These are phyloP conservation scores for Zygogramma bicolorata DNA, from an alignment of 2,888 invertebrate species.

Conservation along the genomic window DNA sequence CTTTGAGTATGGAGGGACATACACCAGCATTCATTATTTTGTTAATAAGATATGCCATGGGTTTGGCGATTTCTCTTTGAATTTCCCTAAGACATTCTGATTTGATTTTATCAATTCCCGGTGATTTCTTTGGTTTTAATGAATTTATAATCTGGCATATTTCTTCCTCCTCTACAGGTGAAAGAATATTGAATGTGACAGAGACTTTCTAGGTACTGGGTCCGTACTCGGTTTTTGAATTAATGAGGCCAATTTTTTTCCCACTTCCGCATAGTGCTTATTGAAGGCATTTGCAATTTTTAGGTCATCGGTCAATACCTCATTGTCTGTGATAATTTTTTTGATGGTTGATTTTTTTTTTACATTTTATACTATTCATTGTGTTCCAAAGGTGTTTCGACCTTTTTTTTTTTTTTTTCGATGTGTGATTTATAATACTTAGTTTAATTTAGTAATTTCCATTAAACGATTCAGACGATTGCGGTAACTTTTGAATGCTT, in stretches of 20 bases:
- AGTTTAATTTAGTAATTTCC: conserved; percentile 13
- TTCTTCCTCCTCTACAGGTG: conserved; percentile 9
- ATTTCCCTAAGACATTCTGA: conserved; percentile 23
- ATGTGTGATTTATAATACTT: conserved; percentile 15
- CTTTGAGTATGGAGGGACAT: conserved; percentile 20
- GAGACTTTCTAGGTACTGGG: conserved; percentile 6
- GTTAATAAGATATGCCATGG: conserved; percentile 22
- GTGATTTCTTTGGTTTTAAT: conserved; percentile 19
- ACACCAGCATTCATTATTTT: conserved; percentile 15
- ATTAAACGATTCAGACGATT: conserved; percentile 13
- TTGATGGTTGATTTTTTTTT: conserved; percentile 4
- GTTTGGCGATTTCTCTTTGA: conserved; percentile 13
- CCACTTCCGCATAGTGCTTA: conserved; percentile 17
- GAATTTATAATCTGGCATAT: conserved; percentile 10
- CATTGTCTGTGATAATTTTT: conserved; percentile 16
- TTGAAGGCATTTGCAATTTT: conserved; percentile 12
- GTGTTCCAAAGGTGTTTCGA: not conserved
- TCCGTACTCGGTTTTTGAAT: conserved; percentile 5
- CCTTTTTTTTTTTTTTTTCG: conserved; percentile 13
- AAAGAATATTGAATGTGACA: conserved; percentile 7
- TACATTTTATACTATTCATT: conserved; percentile 17
- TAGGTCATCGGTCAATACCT: conserved; percentile 8
- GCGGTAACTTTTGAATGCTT: conserved; percentile 7
- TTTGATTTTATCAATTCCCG: conserved; percentile 8
- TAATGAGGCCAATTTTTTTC: not conserved